A percentile compares a stretch with the other conserved stretches of the same genome.
Conservation (phyloP, 1,140 invertebrate species). For the Drosophila punjabiensis region DNA sequence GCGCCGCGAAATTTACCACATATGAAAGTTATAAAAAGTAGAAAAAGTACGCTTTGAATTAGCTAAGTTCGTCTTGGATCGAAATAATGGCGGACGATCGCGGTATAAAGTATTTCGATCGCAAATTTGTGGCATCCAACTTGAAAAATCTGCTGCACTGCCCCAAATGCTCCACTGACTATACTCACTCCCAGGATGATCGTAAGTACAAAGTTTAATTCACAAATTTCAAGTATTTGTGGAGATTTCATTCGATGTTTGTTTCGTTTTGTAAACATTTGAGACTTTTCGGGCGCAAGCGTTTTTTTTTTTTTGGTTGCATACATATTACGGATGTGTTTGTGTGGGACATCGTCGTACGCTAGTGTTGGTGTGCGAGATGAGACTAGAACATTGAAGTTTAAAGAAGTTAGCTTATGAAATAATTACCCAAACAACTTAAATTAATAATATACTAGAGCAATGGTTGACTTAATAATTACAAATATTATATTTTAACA, state of each 20-base stretch:
- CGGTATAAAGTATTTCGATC: conserved; percentile 60
- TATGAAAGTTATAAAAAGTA: neutral
- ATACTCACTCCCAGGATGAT: neutral
- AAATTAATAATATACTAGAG: too few species aligned
- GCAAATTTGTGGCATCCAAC: conserved; percentile 64
- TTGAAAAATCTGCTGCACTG: conserved; percentile 55
- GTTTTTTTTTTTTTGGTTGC: neutral
- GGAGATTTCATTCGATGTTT: neutral
- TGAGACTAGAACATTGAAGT: neutral
- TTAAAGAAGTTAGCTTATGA: neutral
- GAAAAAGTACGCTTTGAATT: neutral
- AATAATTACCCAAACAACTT: neutral
- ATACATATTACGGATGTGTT: neutral
- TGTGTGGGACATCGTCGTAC: neutral
- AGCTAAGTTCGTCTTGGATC: neutral
- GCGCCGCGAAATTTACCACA: neutral
- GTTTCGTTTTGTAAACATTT: neutral
- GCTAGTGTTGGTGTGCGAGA: neutral
- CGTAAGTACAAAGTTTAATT: conserved; percentile 15
- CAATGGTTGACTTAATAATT: neutral
- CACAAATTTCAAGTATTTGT: too few species aligned
- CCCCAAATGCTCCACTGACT: conserved; percentile 57
- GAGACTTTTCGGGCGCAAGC: neutral
- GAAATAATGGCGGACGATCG: conserved; percentile 43
- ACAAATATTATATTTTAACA: neutral